Conservation (phyloP, 2,888 invertebrate species). For the Epinotia demarniana region DNA sequence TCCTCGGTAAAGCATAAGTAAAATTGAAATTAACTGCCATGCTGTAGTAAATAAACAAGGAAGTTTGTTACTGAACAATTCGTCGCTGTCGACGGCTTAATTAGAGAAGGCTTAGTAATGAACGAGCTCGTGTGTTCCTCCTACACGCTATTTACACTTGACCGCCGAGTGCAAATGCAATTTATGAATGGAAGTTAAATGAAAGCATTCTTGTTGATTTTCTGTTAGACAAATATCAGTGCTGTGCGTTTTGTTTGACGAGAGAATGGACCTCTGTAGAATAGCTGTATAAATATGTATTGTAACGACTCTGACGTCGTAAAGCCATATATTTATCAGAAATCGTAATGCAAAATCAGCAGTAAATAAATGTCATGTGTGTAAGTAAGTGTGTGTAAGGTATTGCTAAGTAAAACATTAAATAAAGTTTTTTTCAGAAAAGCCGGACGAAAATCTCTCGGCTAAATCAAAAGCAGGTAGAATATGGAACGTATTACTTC, state of each 20-base stretch:
- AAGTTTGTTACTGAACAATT: constrained; percentile 67
- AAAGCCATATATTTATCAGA: not conserved
- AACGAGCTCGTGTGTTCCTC: constrained; percentile 53
- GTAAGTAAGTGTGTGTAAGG: too few relatives aligned
- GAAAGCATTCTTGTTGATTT: constrained; percentile 30
- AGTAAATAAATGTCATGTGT: not conserved
- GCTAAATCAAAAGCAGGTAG: not conserved
- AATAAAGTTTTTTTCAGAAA: not conserved
- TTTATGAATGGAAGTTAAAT: constrained; percentile 47
- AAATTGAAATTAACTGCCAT: constrained; percentile 52
- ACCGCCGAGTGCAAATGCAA: constrained; percentile 50
- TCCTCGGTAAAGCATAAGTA: constrained; percentile 57
- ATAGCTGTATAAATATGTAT: not conserved
- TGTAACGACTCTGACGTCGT: not conserved
- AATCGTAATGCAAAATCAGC: not conserved
- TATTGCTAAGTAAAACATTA: too few relatives aligned
- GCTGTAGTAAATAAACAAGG: constrained; percentile 64
- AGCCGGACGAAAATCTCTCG: not conserved
- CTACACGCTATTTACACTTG: constrained; percentile 55
- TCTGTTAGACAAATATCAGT: constrained; percentile 21
- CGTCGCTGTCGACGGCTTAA: constrained; percentile 66
- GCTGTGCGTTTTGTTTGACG: constrained; percentile 5
- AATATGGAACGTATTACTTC: not conserved
- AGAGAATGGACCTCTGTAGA: not conserved
- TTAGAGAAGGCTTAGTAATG: constrained; percentile 62